phyloP scores from a whole-genome alignment of 1,140 invertebrate genomes.

The fruit fly (Drosophila melanogaster) region Release_6_plus_ISO1_MT NT_037436.4:9656001-9656500 shows the following conservation, averaged over 20 bases:
- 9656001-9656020: slow-evolving; percentile 36
- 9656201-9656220: no score
- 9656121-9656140: slow-evolving; percentile 29
- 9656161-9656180: not conserved
- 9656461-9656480: slow-evolving; percentile 3
- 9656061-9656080: slow-evolving; percentile 2
- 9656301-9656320: not conserved
- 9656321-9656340: not conserved
- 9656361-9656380: not conserved
- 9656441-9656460: slow-evolving; percentile 1
- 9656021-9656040: slow-evolving; percentile 38
- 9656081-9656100: slow-evolving; percentile 23
- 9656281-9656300: no score
- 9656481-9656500: slow-evolving; percentile 38
- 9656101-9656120: slow-evolving; percentile 3
- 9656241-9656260: no score
- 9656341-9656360: slow-evolving; percentile 1
- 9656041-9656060: slow-evolving; percentile 11
- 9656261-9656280: no score
- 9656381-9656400: slow-evolving; percentile 5
- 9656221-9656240: no score
- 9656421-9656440: slow-evolving; percentile 34
- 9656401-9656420: slow-evolving; percentile 31
- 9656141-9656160: slow-evolving; percentile 25
- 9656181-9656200: not conserved